Evolutionary conservation across 2,888 invertebrate species (phyloP).

Genomic region (Xanthostigma xanthostigma): DNA sequence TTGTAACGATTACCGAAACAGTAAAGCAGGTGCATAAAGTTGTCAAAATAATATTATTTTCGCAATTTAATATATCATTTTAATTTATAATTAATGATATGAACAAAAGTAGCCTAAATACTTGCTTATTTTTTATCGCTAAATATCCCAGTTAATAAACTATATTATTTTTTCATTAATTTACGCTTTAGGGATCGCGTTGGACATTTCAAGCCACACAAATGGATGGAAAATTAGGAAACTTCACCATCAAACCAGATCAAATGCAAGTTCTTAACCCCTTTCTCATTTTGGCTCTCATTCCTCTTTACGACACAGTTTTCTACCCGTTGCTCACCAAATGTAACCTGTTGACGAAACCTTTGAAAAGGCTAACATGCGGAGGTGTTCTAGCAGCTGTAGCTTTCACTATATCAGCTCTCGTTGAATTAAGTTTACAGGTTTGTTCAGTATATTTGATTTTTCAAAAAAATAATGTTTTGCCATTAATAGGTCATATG

Average conservation of each 20-base stretch:
- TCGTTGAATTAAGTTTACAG: conserved; percentile 66
- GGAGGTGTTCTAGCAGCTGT: conserved; percentile 76
- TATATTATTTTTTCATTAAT: too few species aligned
- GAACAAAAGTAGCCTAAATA: too few species aligned
- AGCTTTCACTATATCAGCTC: conserved; percentile 76
- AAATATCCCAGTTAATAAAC: too few species aligned
- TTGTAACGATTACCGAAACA: too few species aligned
- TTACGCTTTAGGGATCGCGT: conserved; percentile 49
- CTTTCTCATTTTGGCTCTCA: conserved; percentile 65
- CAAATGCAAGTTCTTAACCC: conserved; percentile 93
- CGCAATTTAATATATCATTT: not conserved
- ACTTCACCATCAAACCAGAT: conserved; percentile 70
- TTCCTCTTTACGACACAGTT: conserved; percentile 66
- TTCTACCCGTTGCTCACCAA: conserved; percentile 68
- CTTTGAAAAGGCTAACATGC: conserved; percentile 71
- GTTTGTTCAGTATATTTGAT: conserved; percentile 25
- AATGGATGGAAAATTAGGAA: conserved; percentile 70
- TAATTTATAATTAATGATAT: not conserved
- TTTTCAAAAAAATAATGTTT: too few species aligned
- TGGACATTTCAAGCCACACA: conserved; percentile 87
- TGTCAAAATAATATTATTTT: too few species aligned
- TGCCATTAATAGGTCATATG: too few species aligned
- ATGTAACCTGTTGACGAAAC: conserved; percentile 51
- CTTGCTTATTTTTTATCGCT: too few species aligned
- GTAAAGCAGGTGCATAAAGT: too few species aligned